Percentiles rank a stretch among this genome's conserved stretches.
These are phyloP conservation scores for Mus musculus DNA, from an alignment of 2,113 vertebrate species.

Conservation along the genomic window GRCm39 chr9:66059001-66059500, in stretches of 20 bases:
- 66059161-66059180: background rate
- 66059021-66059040: background rate
- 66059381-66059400: background rate
- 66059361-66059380: background rate
- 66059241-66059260: background rate
- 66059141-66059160: background rate
- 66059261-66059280: background rate
- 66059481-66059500: background rate
- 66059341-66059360: background rate
- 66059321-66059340: background rate
- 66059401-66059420: slow-evolving; percentile 7
- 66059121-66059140: background rate
- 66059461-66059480: background rate
- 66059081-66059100: background rate
- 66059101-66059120: background rate
- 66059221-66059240: background rate
- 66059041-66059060: background rate
- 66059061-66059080: background rate
- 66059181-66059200: background rate
- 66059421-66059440: background rate
- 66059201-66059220: background rate
- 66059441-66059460: no score
- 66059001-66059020: background rate
- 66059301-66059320: background rate
- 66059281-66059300: background rate